Base-by-base conservation (phyloP, 2,113 vertebrate species). In the Danionella cerebrum region DNA sequence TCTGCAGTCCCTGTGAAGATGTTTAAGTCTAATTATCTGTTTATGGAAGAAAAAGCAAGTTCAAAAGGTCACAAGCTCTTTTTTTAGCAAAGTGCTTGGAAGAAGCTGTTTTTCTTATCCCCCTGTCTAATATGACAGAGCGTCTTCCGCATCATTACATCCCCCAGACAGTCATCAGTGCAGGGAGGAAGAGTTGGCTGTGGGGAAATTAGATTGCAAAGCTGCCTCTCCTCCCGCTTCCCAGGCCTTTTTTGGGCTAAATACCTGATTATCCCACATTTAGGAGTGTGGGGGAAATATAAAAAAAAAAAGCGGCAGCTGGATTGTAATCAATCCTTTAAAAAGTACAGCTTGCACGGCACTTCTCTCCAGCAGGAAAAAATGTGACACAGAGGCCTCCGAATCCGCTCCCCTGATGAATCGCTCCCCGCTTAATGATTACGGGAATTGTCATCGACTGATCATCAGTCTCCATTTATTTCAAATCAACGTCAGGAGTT, bases 401-500 rank as follows among this genome's bases (percentile, higher is more conserved):
- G 80, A 83, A 83, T 82, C 79, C 81, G 81, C 85, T 83, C 82
- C 72, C 69, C 83, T 91, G 86, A 89, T 87, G 84, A 88, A 88
- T 89, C 83, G 82, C 82, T 63, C 80, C 83, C 68, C 73, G 67
- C 74, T 65, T 82, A 81, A 85, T 85, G 84, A 86, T 89, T 91
- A 88, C 86, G 85, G 84, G 89, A 90, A 87, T 84, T 67, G 36
- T 84, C 86, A 84, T 82, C 78, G 79, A 86, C 84, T 86, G 82
- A 85, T 89, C 86, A 86, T 88, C 88, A 83, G 79, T 89, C 86
- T 89, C 76, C 84, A 75, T 89, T 87, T 88, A 83, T 90, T 89
- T 89, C 82, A 73, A 85, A 87, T 88, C 81, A 76, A 64, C 84
- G 82, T 84, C 81, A 80, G 76, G 72, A 76, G 65, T 85, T 76